Percentiles rank a stretch among this genome's conserved stretches.
phyloP scores from a whole-genome alignment of 2,888 invertebrate genomes.

The Willowsia nigromaculata region DNA sequence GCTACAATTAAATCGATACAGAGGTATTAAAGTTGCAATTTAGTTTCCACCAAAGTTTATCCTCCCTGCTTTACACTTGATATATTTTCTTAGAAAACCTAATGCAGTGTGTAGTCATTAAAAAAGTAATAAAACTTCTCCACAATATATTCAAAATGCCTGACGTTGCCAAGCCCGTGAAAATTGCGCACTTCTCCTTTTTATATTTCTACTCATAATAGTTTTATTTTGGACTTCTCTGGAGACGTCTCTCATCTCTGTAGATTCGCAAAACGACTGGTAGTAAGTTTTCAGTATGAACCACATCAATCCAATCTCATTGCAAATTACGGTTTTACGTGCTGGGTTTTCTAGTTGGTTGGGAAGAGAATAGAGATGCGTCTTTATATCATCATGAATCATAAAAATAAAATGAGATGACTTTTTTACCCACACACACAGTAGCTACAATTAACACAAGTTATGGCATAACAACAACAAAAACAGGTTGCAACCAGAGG shows the following conservation, averaged over 20 bases:
- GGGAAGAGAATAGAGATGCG: background rate
- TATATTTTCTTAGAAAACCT: background rate
- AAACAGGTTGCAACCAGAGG: conserved; percentile 24
- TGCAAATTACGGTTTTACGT: background rate
- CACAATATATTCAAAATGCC: conserved; percentile 23
- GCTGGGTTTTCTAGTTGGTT: background rate
- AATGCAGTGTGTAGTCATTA: background rate
- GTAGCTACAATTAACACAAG: background rate
- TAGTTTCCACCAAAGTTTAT: background rate
- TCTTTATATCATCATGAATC: background rate
- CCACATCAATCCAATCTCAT: background rate
- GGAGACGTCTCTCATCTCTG: too few relatives aligned
- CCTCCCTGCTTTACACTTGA: background rate
- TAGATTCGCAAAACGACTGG: too few relatives aligned
- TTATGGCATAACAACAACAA: background rate
- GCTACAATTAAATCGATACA: background rate
- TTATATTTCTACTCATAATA: too few relatives aligned
- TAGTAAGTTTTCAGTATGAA: too few relatives aligned
- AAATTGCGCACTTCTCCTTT: background rate
- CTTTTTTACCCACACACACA: background rate
- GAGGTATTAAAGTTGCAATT: background rate
- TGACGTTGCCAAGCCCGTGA: background rate
- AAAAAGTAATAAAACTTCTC: conserved; percentile 27
- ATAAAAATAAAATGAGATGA: background rate
- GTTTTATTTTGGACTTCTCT: too few relatives aligned